Evolutionary conservation across 2,888 invertebrate genomes (phyloP).

Genomic region (Tinea pellionella): DNA sequence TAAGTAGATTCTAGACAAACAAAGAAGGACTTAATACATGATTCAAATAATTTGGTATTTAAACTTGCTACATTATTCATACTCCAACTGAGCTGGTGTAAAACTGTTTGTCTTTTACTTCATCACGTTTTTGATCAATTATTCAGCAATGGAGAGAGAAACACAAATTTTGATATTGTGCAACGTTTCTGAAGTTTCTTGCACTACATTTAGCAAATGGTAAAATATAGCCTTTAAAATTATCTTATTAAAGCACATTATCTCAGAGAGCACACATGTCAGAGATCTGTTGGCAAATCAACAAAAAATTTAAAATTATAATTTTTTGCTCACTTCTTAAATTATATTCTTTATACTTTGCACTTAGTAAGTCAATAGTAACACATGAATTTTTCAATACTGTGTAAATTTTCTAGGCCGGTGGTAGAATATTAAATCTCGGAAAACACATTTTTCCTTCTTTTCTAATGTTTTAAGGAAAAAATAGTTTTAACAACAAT

Average conservation of each 20-base stretch:
- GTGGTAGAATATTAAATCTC: constrained; percentile 2
- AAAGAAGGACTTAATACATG: constrained; percentile 28
- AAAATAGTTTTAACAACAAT: background rate
- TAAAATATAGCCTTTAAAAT: background rate
- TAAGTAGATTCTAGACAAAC: constrained; percentile 20
- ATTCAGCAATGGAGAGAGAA: constrained; percentile 25
- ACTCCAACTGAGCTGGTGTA: constrained; percentile 24
- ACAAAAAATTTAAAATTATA: constrained; percentile 15
- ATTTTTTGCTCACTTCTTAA: background rate
- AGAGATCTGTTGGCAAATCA: background rate
- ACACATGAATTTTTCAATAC: constrained; percentile 17
- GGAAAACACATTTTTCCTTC: background rate
- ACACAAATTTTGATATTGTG: background rate
- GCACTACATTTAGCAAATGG: background rate
- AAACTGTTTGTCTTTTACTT: constrained; percentile 31
- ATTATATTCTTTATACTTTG: constrained; percentile 15
- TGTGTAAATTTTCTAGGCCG: constrained; percentile 17
- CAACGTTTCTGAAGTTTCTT: constrained; percentile 6
- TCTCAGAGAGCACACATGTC: background rate
- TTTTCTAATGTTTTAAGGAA: background rate
- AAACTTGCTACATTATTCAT: constrained; percentile 42
- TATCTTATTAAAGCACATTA: background rate
- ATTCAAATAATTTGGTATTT: constrained; percentile 43
- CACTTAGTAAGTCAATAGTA: constrained; percentile 15
- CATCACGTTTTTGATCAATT: constrained; percentile 28